Base-by-base conservation (phyloP, 1,140 invertebrate genomes). In the Rhagoletis pomonella region DNA sequence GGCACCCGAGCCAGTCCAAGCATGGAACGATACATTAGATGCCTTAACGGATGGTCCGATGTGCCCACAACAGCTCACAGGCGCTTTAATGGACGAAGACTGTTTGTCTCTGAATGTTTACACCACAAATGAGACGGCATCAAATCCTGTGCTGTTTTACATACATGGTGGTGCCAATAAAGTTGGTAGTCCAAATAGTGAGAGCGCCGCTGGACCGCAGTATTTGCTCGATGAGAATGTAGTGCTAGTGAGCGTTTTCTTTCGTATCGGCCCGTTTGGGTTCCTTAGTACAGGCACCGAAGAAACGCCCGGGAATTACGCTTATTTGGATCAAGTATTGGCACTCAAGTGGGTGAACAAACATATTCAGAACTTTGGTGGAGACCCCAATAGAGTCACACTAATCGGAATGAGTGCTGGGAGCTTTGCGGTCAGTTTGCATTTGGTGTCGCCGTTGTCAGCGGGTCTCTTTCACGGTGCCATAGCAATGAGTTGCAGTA, bases 51-150 rank as follows among this genome's bases (percentile, higher is more conserved):
- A 95, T 89, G 94, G 94, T 4, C 93, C 93, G 67, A 87, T 93
- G 1, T 93, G 93, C 86, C 94, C 94, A 3, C 94, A 95, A 88
- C 64, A 90, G 0, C 55, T 50, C 17, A 95, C 95, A 0, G 90
- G 94, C 17, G 47, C 58, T 2, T 9, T 87, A 5, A 91, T 92
- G 90, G 89, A 89, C 59, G 96, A 97, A 90, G 96, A 97, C 92
- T 97, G 97, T 90, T 94, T 97, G 0, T 96, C 95, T 90, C 90
- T 97, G 0, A 97, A 97, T 89, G 94, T 97, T 0, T 97, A 95
- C 91, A 95, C 95, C 3, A 95, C 95, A 29, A 93, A 89, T 77
- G 17, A 89, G 0, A 77, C 62, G n/a, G 88, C 17, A 93, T 29
- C 29, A 29, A 29, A 29, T 29, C 29, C 29, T 0, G 29, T 29